phyloP scores from a whole-genome alignment of 2,797 vertebrate genomes.

The Hirundo rustica region DNA sequence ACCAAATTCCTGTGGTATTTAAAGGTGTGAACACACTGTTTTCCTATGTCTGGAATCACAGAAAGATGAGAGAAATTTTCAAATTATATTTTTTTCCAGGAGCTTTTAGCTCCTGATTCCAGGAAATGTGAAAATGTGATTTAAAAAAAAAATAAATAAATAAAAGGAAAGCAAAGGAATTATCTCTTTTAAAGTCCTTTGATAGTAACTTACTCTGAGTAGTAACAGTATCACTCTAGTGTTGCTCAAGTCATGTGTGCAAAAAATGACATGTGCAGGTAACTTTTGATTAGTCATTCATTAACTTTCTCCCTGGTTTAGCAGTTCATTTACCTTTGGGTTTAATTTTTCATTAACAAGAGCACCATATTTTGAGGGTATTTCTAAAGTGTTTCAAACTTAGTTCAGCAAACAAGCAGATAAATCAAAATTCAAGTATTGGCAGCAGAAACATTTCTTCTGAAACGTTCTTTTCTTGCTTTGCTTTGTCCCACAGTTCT shows the following conservation, averaged over 20 bases:
- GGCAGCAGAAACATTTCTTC: neutral
- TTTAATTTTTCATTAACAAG: neutral
- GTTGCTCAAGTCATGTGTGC: neutral
- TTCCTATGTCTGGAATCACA: neutral
- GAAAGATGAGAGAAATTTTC: neutral
- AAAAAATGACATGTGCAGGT: neutral
- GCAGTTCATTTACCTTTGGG: neutral
- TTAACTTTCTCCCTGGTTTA: neutral
- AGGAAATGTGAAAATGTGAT: neutral
- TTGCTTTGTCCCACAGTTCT: neutral
- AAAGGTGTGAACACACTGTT: neutral
- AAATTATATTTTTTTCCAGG: neutral
- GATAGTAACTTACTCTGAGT: neutral
- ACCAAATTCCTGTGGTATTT: neutral
- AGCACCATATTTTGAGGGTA: neutral
- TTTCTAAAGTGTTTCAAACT: neutral
- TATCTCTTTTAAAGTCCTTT: too few relatives aligned
- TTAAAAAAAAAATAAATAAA: neutral
- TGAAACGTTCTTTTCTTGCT: neutral
- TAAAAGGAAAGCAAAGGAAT: neutral
- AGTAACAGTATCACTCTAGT: neutral
- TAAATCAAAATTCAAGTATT: neutral
- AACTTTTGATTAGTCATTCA: neutral
- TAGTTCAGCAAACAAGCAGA: neutral
- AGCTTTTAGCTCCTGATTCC: neutral